These are phyloP conservation scores for Acromyrmex heyeri DNA, from an alignment of 1,140 invertebrate species.

Conservation along the genomic window DNA sequence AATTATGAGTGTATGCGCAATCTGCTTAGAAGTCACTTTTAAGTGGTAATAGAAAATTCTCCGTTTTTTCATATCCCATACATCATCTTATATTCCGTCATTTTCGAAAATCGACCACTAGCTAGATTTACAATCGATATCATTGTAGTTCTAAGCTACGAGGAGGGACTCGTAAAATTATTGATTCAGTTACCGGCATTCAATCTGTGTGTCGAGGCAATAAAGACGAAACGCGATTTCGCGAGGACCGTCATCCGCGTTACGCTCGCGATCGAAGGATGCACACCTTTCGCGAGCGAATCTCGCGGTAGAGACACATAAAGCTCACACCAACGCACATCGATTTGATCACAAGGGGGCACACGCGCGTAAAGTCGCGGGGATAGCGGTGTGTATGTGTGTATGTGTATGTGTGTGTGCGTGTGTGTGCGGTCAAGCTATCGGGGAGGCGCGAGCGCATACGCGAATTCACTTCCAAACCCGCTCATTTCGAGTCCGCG, in stretches of 20 bases:
- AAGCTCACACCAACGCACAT: slow-evolving; percentile 64
- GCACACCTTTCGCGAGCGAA: slow-evolving; percentile 33
- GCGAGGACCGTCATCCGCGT: slow-evolving; percentile 9
- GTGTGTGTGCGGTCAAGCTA: slow-evolving; percentile 68
- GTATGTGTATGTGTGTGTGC: slow-evolving; percentile 24
- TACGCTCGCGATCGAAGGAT: slow-evolving; percentile 23
- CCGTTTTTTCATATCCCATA: neutral
- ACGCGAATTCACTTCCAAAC: slow-evolving; percentile 66
- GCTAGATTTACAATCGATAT: neutral
- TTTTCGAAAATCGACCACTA: neutral
- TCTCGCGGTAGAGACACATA: slow-evolving; percentile 49
- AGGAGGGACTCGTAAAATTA: slow-evolving; percentile 15
- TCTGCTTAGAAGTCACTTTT: neutral
- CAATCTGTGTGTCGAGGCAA: neutral
- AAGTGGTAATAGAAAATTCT: neutral
- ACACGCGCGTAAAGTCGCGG: slow-evolving; percentile 18
- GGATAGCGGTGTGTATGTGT: slow-evolving; percentile 40
- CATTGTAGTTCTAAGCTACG: neutral
- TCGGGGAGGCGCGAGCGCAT: slow-evolving; percentile 25
- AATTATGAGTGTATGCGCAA: neutral
- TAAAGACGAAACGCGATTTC: slow-evolving; percentile 36
- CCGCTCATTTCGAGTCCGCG: slow-evolving; percentile 61
- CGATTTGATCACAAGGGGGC: slow-evolving; percentile 34
- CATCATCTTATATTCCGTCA: neutral
- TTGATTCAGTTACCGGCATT: slow-evolving; percentile 5